Base-by-base conservation (phyloP, 2,113 vertebrate species). In the Paedocypris sp. region DNA sequence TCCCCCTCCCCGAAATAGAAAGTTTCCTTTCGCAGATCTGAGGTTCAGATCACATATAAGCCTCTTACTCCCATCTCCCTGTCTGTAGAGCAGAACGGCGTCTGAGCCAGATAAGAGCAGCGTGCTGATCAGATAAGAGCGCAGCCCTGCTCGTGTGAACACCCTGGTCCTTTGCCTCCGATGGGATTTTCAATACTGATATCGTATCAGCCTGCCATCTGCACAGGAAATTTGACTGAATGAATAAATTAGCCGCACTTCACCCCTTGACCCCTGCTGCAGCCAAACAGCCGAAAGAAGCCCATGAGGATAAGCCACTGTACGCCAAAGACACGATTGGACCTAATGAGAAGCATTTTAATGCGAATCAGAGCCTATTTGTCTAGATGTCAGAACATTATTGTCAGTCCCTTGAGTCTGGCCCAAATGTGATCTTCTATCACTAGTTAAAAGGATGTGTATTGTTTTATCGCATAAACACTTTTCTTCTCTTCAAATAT, bases 181-280 rank as follows among this genome's bases (percentile, higher is more conserved):
- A 80, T 77, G 79, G 80, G 80, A 79, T 81, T 82, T 74, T 72
- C 75, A 80, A n/a, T 76, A 77, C 75, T 76, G 83, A 85, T 84
- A 82, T 78, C 77, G 71, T 83, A 85, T 85, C 85, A 75, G 80
- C 75, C 68, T 74, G 67, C 80, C 85, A 87, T 86, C 84, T 86
- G 83, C 79, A 79, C 74, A 83, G 85, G 79, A 86, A 85, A 86
- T 85, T 77, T 83, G 81, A 85, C 80, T 85, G 82, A 86, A 84
- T 85, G 83, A 87, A 86, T 86, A 85, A 84, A 87, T 86, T 85
- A 86, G 82, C 80, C 69, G 68, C 79, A 83, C 80, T 85, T 87
- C 80, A 86, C 86, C 82, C 62, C 57, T 26, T 69, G 81, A 81
- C 84, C 79, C 71, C 61, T 67, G 43, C 67, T 66, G 75, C 68